A percentile compares a stretch with the other conserved stretches of the same genome.
phyloP scores from a whole-genome alignment of 2,113 vertebrate species.

The Psilopogon haemacephalus region DNA sequence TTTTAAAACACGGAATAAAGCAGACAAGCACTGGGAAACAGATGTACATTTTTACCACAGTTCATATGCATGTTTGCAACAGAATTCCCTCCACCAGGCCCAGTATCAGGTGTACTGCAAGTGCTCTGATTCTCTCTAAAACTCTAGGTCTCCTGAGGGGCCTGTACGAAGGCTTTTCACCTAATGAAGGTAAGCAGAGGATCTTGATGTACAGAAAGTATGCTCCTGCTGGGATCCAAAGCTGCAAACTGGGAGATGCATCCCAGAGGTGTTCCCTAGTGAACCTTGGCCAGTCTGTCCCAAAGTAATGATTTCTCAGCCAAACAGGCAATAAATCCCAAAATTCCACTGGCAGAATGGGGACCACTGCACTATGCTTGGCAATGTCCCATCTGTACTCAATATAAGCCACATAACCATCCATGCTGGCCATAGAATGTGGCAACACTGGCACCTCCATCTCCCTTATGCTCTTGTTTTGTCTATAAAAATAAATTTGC shows the following conservation, averaged over 20 bases:
- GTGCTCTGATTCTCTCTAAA: not conserved
- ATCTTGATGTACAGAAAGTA: not conserved
- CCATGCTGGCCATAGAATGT: accelerated
- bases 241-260: accelerated
- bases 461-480: not conserved
- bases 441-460: not conserved
- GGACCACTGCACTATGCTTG: not conserved
- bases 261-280: accelerated
- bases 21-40: not conserved
- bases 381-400: accelerated
- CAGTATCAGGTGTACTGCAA: not conserved
- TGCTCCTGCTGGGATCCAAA: not conserved
- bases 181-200: not conserved
- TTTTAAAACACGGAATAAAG: not conserved
- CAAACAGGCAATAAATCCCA: not conserved
- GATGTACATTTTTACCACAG: accelerated
- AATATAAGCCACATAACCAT: not conserved
- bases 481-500: not conserved
- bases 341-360: not conserved
- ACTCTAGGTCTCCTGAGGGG: not conserved
- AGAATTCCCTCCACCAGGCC: not conserved
- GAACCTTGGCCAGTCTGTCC: not conserved
- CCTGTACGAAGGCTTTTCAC: not conserved
- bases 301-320: not conserved
- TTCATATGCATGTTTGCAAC: accelerated